phyloP scores from a whole-genome alignment of 2,113 vertebrate species.

The Dascyllus trimaculatus region DNA sequence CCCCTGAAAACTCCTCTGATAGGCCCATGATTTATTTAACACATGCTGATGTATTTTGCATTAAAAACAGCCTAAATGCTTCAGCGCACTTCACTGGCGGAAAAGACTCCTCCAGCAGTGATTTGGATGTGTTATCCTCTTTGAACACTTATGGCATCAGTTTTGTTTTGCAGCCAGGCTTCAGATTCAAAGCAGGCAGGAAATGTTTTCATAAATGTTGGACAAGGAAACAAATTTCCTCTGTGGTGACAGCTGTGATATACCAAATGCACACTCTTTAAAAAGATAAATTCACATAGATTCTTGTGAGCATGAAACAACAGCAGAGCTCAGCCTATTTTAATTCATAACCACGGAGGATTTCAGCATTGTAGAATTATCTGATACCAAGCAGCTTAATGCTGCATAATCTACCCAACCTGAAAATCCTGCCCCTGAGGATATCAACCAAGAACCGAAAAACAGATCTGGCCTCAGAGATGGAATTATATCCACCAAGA shows the following conservation, averaged over 20 bases:
- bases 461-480: constrained; percentile 56
- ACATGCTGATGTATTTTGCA: constrained; percentile 55
- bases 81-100: constrained; percentile 11
- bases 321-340: constrained; percentile 41
- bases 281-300: constrained; percentile 19
- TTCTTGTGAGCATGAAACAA: constrained; percentile 28
- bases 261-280: not conserved
- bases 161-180: constrained; percentile 23
- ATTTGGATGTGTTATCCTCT: constrained; percentile 40
- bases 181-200: constrained; percentile 5
- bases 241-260: constrained; percentile 5
- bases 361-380: constrained; percentile 76
- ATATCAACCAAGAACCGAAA: constrained; percentile 60
- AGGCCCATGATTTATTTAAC: constrained; percentile 62
- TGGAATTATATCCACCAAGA: constrained; percentile 57
- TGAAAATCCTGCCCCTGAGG: constrained; percentile 70
- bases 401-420: constrained; percentile 74
- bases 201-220: constrained; percentile 21
- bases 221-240: constrained; percentile 24
- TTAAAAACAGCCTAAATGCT: constrained; percentile 52
- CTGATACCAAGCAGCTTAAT: constrained; percentile 80
- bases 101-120: constrained; percentile 35
- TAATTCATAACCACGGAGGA: constrained; percentile 72
- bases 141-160: constrained; percentile 20
- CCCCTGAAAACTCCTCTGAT: constrained; percentile 40